Evolutionary conservation across 2,888 invertebrate species (phyloP), one percentile per base, ranked within the genome.

Genomic region (Steinernema carpocapsae): DNA sequence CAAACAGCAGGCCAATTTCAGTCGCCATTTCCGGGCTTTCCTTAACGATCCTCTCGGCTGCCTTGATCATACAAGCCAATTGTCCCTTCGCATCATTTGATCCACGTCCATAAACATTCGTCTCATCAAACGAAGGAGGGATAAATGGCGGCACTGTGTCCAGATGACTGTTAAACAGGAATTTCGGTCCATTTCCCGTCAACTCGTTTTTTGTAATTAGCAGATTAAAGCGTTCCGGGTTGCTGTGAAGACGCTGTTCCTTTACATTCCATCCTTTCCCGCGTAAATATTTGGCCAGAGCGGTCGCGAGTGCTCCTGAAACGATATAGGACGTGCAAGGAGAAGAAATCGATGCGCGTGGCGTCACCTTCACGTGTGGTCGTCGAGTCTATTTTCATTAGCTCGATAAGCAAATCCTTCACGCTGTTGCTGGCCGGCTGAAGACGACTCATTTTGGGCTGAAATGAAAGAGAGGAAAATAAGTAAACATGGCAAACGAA

Each of bases 81-180:
- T 85, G 85, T 29, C 85, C 84, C 77, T 86, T 86, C 24, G 86
- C 86, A 74, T 86, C 86, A 56, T 84, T 84, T 10, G 83, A 80
- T 22, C 86, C 86, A 42, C 84, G 77, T 51, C 86, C 86, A 72
- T 82, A 83, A 32, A 85, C 82, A 59, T 80, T 80, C n/a, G 24
- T 19, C 48, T 75, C 76, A 10, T 77, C 80, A 19, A 74, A 45
- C 26, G 75, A 78, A 24, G 84, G 85, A 17, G 80, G 78, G 72
- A 86, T 80, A 76, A 80, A 86, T 14, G 86, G 86, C 6, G 86
- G 86, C 12, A 86, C 86, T 1, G 86, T 86, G 76, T 86, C 86
- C 74, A 86, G 56, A 77, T 86, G 86, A 22, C 84, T 82, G 77
- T 86, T 86, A 73, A 85, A 78, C 51, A 86, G 75, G 64, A 86